phyloP scores from a whole-genome alignment of 1,140 invertebrate genomes.

The Heliconius himera region DNA sequence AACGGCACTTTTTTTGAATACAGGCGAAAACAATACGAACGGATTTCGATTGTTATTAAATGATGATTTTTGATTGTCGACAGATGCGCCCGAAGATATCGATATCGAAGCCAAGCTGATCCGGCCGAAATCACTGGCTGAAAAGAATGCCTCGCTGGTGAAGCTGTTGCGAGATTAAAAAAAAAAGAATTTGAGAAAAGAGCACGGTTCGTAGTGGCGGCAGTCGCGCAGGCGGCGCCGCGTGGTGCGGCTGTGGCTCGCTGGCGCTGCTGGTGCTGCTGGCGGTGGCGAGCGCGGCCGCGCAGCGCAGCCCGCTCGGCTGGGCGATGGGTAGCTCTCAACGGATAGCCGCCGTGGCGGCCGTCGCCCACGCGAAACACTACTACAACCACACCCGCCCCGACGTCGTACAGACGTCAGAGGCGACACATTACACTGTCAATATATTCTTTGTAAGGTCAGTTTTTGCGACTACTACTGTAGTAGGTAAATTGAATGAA shows the following conservation, averaged over 20 bases:
- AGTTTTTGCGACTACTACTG: conserved; percentile 39
- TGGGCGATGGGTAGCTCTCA: conserved; percentile 78
- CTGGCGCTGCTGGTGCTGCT: conserved; percentile 61
- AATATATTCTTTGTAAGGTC: conserved; percentile 76
- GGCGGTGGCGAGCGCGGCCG: conserved; percentile 64
- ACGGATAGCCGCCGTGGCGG: conserved; percentile 71
- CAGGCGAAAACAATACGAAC: conserved; percentile 3
- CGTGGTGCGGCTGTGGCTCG: conserved; percentile 64
- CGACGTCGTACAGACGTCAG: conserved; percentile 49
- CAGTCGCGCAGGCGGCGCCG: conserved; percentile 66
- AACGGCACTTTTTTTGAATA: conserved; percentile 12
- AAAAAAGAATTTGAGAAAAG: conserved; percentile 38
- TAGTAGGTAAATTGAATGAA: background rate
- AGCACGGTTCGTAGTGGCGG: conserved; percentile 38
- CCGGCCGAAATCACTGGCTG: conserved; percentile 42
- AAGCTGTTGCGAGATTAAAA: conserved; percentile 34
- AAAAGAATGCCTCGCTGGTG: conserved; percentile 38
- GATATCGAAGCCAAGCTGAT: conserved; percentile 52
- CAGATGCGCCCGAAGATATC: conserved; percentile 56
- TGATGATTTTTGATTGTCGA: conserved; percentile 49
- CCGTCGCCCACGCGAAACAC: conserved; percentile 66
- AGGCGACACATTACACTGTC: conserved; percentile 63
- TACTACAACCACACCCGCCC: conserved; percentile 70
- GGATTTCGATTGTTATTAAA: conserved; percentile 6
- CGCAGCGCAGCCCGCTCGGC: conserved; percentile 74